Conservation (phyloP, 2,888 invertebrate genomes). For the Eupelmus urozonus region DNA sequence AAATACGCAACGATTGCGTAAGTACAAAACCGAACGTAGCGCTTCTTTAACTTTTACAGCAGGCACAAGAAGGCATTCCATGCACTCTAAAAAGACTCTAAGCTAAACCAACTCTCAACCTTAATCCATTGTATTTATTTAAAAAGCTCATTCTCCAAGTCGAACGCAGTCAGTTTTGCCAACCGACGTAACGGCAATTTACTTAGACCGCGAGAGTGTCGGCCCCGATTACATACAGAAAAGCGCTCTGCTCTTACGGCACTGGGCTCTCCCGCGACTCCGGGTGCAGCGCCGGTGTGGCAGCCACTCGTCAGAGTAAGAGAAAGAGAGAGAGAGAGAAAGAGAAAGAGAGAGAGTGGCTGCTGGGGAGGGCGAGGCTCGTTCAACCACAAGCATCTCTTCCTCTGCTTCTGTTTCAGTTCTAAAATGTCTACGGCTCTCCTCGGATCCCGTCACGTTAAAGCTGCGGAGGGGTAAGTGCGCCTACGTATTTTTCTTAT, state of each 20-base stretch:
- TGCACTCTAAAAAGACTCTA: too few relatives aligned
- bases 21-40: too few relatives aligned
- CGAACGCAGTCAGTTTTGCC: neutral
- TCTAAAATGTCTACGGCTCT: conserved; percentile 94
- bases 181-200: conserved; percentile 4
- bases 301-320: too few relatives aligned
- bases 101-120: too few relatives aligned
- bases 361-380: conserved; percentile 5
- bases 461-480: conserved; percentile 93
- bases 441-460: conserved; percentile 92
- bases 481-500: neutral
- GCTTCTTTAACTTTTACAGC: too few relatives aligned
- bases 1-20: too few relatives aligned
- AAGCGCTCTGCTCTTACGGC: conserved; percentile 12
- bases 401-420: conserved; percentile 82
- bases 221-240: conserved; percentile 2
- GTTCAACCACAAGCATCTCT: conserved; percentile 27
- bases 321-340: neutral
- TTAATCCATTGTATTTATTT: too few relatives aligned
- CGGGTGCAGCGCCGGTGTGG: too few relatives aligned
- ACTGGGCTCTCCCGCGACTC: neutral
- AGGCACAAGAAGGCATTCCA: too few relatives aligned
- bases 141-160: too few relatives aligned
- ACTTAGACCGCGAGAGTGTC: neutral
- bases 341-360: neutral